Evolutionary conservation across 2,888 invertebrate genomes (phyloP).

Genomic region (Zhengitettix transpicula): DNA sequence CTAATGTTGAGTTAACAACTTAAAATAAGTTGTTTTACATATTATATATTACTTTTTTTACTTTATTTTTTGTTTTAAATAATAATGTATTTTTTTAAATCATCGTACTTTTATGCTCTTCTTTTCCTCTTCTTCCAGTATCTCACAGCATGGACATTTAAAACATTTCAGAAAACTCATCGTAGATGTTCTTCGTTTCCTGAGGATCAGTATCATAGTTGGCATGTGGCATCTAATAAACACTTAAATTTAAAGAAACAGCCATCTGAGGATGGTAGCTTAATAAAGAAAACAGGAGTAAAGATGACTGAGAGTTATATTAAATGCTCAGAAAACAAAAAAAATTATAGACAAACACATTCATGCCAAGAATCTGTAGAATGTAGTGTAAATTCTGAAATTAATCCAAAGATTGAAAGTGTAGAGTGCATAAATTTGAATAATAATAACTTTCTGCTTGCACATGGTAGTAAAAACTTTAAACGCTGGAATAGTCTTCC

Average conservation of each 20-base stretch:
- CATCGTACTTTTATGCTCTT: too few species aligned
- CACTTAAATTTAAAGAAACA: conserved; percentile 2
- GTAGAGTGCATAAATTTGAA: neutral
- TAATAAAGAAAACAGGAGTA: too few species aligned
- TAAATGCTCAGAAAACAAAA: too few species aligned
- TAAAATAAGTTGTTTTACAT: too few species aligned
- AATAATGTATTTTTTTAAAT: too few species aligned
- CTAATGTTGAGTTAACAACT: too few species aligned
- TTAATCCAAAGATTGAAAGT: neutral
- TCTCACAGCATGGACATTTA: conserved; percentile 20
- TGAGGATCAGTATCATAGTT: conserved; percentile 17
- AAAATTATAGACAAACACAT: neutral
- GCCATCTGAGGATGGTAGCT: conserved; percentile 1
- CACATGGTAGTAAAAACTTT: neutral
- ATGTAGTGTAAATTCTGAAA: neutral
- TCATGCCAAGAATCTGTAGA: neutral
- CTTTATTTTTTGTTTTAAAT: too few species aligned
- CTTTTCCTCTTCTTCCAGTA: conserved; percentile 18
- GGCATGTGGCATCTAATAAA: neutral
- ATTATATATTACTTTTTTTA: too few species aligned
- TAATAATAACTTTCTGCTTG: too few species aligned
- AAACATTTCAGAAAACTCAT: conserved; percentile 28
- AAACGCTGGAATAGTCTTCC: neutral
- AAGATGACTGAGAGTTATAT: too few species aligned
- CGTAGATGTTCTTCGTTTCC: conserved; percentile 39